phyloP scores from a whole-genome alignment of 2,113 vertebrate species.

The Xyrauchen texanus region DNA sequence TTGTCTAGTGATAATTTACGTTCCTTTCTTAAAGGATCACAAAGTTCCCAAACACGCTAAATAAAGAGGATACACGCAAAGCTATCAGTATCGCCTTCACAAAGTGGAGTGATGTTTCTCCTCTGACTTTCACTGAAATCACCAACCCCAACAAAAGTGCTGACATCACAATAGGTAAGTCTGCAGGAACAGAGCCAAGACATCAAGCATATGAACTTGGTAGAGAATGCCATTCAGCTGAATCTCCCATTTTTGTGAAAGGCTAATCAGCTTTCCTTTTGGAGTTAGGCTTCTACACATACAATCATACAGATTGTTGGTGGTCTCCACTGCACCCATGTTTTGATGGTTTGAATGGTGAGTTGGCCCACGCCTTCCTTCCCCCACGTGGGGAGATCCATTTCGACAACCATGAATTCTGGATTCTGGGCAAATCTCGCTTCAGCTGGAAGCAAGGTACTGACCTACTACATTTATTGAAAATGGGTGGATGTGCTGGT shows the following conservation, averaged over 20 bases:
- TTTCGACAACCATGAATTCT: conserved; percentile 85
- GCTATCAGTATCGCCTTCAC: conserved; percentile 78
- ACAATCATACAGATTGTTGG: conserved; percentile 83
- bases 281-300: conserved; percentile 80
- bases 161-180: conserved; percentile 79
- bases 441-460: conserved; percentile 86
- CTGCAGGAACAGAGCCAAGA: neutral
- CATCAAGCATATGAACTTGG: neutral
- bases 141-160: conserved; percentile 51
- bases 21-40: conserved; percentile 66
- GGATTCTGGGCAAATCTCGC: conserved; percentile 81
- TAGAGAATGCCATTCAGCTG: neutral
- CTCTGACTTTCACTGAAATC: conserved; percentile 74
- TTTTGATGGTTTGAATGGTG: conserved; percentile 81
- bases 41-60: conserved; percentile 78
- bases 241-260: neutral
- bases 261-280: conserved; percentile 6
- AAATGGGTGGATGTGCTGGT: no score
- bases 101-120: conserved; percentile 83
- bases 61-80: conserved; percentile 74
- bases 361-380: conserved; percentile 83
- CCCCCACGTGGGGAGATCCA: conserved; percentile 82
- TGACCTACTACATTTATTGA: no score
- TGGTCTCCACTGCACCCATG: conserved; percentile 79
- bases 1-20: no score